phyloP scores from a whole-genome alignment of 2,113 vertebrate genomes.

The Saguinus midas region DNA sequence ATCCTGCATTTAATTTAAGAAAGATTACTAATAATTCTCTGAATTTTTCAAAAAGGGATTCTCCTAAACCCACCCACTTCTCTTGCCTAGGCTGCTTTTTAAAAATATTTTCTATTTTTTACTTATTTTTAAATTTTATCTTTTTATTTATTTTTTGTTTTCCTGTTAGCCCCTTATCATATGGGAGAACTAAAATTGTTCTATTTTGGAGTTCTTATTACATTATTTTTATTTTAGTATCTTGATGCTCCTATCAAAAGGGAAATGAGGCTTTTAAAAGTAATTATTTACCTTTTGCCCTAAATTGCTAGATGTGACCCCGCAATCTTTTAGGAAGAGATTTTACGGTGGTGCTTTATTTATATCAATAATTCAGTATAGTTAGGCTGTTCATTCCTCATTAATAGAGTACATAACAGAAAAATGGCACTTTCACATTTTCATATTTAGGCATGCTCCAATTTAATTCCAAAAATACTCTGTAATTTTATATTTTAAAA shows the following conservation, averaged over 20 bases:
- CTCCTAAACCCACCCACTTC: not conserved
- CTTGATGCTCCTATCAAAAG: not conserved
- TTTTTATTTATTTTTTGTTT: not conserved
- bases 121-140: not conserved
- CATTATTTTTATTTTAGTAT: slow-evolving; percentile 21
- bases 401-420: not conserved
- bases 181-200: not conserved
- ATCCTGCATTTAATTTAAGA: slow-evolving; percentile 7
- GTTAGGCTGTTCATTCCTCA: not conserved
- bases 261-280: not conserved
- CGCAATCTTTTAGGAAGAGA: slow-evolving; percentile 24
- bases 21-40: slow-evolving; percentile 5
- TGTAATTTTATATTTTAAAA: not conserved
- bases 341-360: slow-evolving; percentile 33
- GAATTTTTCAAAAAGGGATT: slow-evolving; percentile 12
- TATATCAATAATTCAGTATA: not conserved
- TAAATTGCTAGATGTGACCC: not conserved
- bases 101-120: not conserved
- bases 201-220: not conserved
- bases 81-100: not conserved
- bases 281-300: slow-evolving; percentile 10
- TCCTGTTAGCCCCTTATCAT: not conserved
- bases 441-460: not conserved
- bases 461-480: slow-evolving; percentile 8
- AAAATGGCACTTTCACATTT: not conserved